phyloP scores from a whole-genome alignment of 2,888 invertebrate species.

The Lacanobia oleracea region DNA sequence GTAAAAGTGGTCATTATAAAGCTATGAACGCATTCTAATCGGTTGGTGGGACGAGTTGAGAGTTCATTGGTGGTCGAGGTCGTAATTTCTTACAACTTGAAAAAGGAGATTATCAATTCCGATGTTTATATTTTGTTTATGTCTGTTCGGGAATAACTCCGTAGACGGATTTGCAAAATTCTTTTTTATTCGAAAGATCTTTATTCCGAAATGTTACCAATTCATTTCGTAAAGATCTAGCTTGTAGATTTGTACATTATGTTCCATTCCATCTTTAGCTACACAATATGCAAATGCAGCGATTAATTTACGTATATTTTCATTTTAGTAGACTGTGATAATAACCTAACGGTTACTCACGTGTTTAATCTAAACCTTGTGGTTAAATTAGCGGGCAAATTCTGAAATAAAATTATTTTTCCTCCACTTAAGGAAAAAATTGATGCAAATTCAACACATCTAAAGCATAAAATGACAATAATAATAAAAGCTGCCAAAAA shows the following conservation, averaged over 20 bases:
- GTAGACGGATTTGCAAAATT: too few relatives aligned
- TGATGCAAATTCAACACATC: background rate
- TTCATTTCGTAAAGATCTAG: too few relatives aligned
- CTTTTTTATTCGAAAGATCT: too few relatives aligned
- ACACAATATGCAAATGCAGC: too few relatives aligned
- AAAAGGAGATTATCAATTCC: too few relatives aligned
- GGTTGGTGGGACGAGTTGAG: slow-evolving; percentile 65
- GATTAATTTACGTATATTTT: too few relatives aligned
- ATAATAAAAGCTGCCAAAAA: slow-evolving; percentile 19
- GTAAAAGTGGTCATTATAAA: slow-evolving; percentile 69
- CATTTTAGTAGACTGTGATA: background rate
- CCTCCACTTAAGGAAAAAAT: background rate
- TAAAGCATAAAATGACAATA: slow-evolving; percentile 1
- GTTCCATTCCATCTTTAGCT: too few relatives aligned
- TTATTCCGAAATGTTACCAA: too few relatives aligned
- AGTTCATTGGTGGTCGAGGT: slow-evolving; percentile 73
- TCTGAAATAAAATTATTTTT: background rate
- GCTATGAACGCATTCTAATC: slow-evolving; percentile 61
- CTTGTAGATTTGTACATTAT: too few relatives aligned
- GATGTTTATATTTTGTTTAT: too few relatives aligned
- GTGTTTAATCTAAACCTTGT: background rate
- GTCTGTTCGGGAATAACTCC: too few relatives aligned
- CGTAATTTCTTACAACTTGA: slow-evolving; percentile 32
- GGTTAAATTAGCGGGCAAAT: background rate
- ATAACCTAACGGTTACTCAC: background rate